Evolutionary conservation across 2,113 vertebrate species (phyloP), one percentile per base, ranked within the genome.

Genomic region (Dolichotis patagonum): DNA sequence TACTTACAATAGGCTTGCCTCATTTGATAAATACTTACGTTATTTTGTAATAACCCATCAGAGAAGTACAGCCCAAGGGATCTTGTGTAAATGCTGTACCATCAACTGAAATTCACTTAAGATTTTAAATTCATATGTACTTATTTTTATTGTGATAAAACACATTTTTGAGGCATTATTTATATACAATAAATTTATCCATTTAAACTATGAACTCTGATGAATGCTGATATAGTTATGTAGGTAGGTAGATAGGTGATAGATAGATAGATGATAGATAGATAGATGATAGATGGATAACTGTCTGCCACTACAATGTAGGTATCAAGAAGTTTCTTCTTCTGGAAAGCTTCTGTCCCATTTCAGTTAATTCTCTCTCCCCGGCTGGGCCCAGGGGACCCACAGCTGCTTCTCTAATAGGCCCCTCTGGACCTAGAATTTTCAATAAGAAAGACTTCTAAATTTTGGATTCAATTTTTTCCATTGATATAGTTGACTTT

Each of bases 31-130:
- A 80, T 41, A 81, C 92, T 93, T 98, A 97, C 97, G 94, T 97
- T 96, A 95, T 98, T 82, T 98, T 98, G 97, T 95, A 97, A 96
- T 96, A 98, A 97, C 98, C 96, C 97, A 95, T 98, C 97, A 98
- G 97, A 97, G 97, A 30, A 98, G 95, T 96, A 92, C 81, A 97
- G 93, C 62, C 93, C 35, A 0, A 11, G 91, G 96, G 96, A 98
- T 98, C 97, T 97, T 98, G 69, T 97, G 80, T 90, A 10, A 91
- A 85, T 83, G 80, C 83, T 95, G 73, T 71, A 96, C 84, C 62
- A 96, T 82, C 97, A 80, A 75, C 73, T 88, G 87, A 95, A 82
- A 95, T 95, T 43, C 10, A 60, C 5, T 32, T 43, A 24, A 35
- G n/a, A n/a, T 69, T 80, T 46, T 69, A 86, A 93, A 28, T 80